Percentiles rank a stretch among this genome's conserved stretches.
Conservation (phyloP, 1,140 invertebrate species). For the Pseudobourletiella spinata region DNA sequence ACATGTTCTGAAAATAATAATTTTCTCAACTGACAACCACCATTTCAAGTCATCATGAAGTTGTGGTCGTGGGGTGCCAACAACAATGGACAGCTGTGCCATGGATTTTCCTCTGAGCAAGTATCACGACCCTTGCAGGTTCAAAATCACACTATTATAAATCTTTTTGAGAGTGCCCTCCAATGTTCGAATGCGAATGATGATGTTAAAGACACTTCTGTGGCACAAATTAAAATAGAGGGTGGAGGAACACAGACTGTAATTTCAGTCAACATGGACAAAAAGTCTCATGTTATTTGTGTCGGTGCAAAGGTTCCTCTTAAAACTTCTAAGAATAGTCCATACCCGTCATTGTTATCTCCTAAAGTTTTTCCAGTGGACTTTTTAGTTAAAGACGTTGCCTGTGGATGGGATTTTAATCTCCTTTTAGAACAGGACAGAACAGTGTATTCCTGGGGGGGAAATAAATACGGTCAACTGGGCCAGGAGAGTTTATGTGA, state of each 20-base stretch:
- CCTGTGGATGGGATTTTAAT: conserved; percentile 28
- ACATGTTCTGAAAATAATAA: too few species aligned
- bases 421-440: conserved; percentile 6
- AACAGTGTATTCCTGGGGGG: conserved; percentile 14
- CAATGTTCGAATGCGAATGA: too few species aligned
- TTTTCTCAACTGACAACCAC: too few species aligned
- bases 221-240: not conserved
- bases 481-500: not conserved
- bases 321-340: not conserved
- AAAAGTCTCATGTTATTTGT: not conserved
- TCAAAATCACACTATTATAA: not conserved
- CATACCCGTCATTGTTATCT: not conserved
- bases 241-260: conserved; percentile 14
- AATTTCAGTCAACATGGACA: not conserved
- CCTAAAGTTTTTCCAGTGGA: not conserved
- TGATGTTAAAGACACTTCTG: too few species aligned
- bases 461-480: conserved; percentile 25
- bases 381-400: not conserved
- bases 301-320: not conserved
- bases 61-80: conserved; percentile 35
- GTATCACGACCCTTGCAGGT: conserved; percentile 21
- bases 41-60: too few species aligned
- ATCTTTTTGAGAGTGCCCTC: not conserved
- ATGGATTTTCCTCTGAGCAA: conserved; percentile 29
- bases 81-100: conserved; percentile 28